Conservation (phyloP, 64 coral and sea anemone genomes). For the Montipora capricornis region DNA sequence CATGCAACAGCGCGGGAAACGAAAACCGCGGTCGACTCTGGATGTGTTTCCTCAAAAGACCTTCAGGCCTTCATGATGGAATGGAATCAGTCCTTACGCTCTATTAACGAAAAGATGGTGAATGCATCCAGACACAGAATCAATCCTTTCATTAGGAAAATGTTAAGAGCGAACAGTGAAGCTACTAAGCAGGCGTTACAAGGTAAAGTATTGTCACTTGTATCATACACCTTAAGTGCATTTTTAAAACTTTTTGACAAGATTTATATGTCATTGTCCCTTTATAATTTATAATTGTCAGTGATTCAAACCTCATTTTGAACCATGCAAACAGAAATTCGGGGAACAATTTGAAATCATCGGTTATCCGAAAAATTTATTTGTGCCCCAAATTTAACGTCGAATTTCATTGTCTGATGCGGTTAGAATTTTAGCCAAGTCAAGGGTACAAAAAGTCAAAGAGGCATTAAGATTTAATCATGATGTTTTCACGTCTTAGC, state of each 20-base stretch:
- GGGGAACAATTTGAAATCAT: no score
- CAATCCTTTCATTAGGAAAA: slow-evolving; percentile 7
- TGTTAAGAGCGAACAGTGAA: background rate
- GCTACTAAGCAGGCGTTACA: slow-evolving; percentile 4
- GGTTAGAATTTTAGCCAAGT: background rate
- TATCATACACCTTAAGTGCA: background rate
- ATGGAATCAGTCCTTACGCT: background rate
- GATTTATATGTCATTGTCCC: background rate
- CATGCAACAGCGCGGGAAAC: background rate
- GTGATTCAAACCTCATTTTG: background rate
- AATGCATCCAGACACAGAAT: slow-evolving; percentile 11
- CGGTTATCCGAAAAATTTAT: no score
- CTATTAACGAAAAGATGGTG: slow-evolving; percentile 21
- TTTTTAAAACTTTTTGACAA: background rate
- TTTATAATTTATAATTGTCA: background rate
- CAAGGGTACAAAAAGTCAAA: background rate
- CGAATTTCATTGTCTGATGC: background rate
- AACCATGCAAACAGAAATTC: background rate
- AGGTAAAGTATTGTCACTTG: slow-evolving; percentile 6
- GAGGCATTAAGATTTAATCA: background rate
- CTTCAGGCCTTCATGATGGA: background rate
- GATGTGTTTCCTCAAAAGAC: background rate
- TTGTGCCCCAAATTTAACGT: no score
- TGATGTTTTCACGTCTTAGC: background rate
- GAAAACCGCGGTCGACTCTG: background rate